Evolutionary conservation across 2,888 invertebrate genomes (phyloP).

Genomic region (Coremacera marginata): DNA sequence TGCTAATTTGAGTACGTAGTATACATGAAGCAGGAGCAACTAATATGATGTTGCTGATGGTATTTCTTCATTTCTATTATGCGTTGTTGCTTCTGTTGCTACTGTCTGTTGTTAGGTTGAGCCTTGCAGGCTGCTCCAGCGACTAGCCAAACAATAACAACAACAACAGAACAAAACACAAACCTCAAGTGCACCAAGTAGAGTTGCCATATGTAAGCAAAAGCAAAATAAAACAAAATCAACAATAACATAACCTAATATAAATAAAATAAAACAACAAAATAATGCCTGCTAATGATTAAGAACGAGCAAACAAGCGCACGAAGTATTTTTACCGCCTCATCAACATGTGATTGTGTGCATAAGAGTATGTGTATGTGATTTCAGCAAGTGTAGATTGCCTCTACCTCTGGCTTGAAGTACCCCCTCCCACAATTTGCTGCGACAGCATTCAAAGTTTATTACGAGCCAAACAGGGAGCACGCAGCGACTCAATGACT

Average conservation of each 20-base stretch:
- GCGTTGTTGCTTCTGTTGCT: constrained; percentile 2
- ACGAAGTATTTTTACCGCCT: constrained; percentile 8
- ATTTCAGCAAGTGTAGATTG: background rate
- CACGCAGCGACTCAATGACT: background rate
- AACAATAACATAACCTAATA: constrained; percentile 7
- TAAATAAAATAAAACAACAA: constrained; percentile 28
- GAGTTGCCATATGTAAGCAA: background rate
- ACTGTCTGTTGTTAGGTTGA: background rate
- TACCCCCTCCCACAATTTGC: background rate
- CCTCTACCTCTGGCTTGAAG: background rate
- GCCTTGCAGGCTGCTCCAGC: background rate
- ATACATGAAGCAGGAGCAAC: no score
- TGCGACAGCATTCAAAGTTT: background rate
- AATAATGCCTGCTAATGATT: constrained; percentile 25
- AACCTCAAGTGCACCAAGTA: constrained; percentile 11
- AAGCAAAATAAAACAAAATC: background rate
- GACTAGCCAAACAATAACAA: no score
- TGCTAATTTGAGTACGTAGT: background rate
- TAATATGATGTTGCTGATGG: background rate
- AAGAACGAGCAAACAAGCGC: background rate
- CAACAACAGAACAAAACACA: background rate
- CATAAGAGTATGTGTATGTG: background rate
- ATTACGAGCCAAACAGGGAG: background rate
- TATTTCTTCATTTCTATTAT: background rate
- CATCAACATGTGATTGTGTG: constrained; percentile 8